Evolutionary conservation across 2,113 vertebrate genomes (phyloP).

Genomic region (Ceratotherium simum): DNA sequence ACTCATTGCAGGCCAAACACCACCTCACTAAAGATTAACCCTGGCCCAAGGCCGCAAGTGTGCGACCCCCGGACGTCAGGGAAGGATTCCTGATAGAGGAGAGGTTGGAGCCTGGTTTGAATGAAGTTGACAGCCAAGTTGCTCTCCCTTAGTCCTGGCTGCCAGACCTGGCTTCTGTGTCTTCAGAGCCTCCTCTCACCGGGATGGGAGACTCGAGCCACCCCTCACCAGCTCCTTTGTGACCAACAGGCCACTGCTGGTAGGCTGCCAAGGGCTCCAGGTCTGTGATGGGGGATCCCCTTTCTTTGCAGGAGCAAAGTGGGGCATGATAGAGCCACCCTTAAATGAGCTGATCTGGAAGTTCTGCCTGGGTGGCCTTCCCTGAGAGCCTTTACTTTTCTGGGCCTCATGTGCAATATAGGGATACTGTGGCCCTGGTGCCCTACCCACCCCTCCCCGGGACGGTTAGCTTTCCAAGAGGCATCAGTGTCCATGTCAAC

Average conservation of each 20-base stretch:
- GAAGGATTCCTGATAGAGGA: slow-evolving; percentile 1
- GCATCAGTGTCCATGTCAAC: neutral
- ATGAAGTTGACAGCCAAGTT: neutral
- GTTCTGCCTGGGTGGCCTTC: neutral
- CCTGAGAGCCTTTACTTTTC: neutral
- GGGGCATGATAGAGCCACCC: neutral
- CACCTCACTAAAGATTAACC: slow-evolving; percentile 6
- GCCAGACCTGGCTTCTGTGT: neutral
- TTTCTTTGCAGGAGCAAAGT: neutral
- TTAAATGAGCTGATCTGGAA: neutral
- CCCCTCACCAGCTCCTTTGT: neutral
- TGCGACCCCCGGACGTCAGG: neutral
- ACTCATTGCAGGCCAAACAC: neutral
- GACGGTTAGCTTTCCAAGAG: neutral
- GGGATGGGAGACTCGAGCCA: neutral
- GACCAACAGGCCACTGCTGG: neutral
- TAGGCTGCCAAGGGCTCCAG: neutral
- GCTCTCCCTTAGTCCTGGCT: neutral
- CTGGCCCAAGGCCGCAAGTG: neutral
- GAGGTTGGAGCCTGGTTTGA: neutral
- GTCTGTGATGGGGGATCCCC: neutral
- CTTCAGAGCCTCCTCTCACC: neutral
- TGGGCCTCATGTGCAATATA: neutral
- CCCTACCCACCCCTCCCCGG: accelerated
- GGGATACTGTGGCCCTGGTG: neutral